Conservation (phyloP, 64 coral and sea anemone species). For the Actinia tenebrosa region DNA sequence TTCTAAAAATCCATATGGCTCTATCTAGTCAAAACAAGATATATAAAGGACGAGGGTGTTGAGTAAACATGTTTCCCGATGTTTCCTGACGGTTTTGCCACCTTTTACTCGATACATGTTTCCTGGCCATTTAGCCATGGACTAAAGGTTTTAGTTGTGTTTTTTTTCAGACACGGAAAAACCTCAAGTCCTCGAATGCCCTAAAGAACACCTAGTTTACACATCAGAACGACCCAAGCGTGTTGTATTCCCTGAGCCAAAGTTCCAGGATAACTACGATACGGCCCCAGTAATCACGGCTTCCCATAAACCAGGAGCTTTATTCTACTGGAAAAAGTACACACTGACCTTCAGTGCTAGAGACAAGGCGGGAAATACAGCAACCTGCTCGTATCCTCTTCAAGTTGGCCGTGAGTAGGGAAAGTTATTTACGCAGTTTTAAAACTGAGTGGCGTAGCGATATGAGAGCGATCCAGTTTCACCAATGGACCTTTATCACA, state of each 20-base stretch:
- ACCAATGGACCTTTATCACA: no score
- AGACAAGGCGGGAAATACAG: slow-evolving; percentile 10
- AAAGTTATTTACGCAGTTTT: not conserved
- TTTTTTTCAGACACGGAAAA: slow-evolving; percentile 19
- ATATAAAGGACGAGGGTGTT: no score
- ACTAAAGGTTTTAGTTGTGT: not conserved
- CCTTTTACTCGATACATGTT: no score
- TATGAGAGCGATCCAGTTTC: no score
- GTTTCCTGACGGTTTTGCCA: no score
- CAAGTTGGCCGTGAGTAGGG: slow-evolving; percentile 22
- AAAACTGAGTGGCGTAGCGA: no score
- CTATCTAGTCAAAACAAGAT: not conserved
- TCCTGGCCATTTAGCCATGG: no score
- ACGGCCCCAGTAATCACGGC: not conserved
- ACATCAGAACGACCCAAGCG: not conserved
- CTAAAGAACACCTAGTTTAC: not conserved
- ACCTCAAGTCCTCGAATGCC: not conserved
- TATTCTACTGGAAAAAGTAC: slow-evolving; percentile 4
- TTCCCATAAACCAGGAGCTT: not conserved
- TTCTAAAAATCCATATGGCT: no score
- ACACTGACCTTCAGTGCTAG: not conserved
- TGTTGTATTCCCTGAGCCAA: not conserved
- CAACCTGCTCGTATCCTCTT: not conserved
- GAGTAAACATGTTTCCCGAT: no score
- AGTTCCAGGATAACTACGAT: slow-evolving; percentile 23